Evolutionary conservation across 2,113 vertebrate species (phyloP), one percentile per base, ranked within the genome.

Genomic region (Felis chaus): DNA sequence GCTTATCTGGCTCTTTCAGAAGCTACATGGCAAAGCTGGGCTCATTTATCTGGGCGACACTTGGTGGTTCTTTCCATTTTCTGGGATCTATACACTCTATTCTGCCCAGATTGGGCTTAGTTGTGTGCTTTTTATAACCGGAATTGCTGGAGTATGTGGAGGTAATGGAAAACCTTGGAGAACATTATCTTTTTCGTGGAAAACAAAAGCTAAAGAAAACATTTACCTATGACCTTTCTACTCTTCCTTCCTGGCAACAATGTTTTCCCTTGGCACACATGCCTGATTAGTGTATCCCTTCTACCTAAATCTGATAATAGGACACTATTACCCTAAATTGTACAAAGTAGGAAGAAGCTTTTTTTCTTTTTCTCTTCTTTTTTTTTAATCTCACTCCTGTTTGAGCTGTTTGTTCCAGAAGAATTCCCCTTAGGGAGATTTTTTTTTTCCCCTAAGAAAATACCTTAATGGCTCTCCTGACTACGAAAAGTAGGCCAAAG

Each of bases 141-240:
- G 23, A 83, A 79, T 36, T 18, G 2, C 23, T 96, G 68, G 68
- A 57, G 13, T 85, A 55, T 79, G 33, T 50, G 41, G 13, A 95
- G 5, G 48, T 81, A 63, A 88, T 31, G 36, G 57, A 90, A 92
- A 87, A 41, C 55, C 19, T 90, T 69, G 7, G 41, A 69, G 15
- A 86, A 55, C 13, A 66, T 76, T 80, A 18, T 94, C 7, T 73
- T 80, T 61, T 69, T 61, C 55, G 27, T 85, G 57, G 36, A 71
- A 95, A 88, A 76, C 7, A n/a, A 95, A 92, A 95, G 45, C 36
- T 81, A 88, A 90, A 53, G 55, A 61, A 94, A 82, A 91, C 6
- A 84, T 73, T 97, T 89, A 50, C 55, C 39, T 71, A 15, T 6
- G 85, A 57, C 48, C 25, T 69, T 87, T 83, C 53, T 36, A 16